Conservation (phyloP, 2,113 vertebrate genomes). For the Lagopus muta region DNA sequence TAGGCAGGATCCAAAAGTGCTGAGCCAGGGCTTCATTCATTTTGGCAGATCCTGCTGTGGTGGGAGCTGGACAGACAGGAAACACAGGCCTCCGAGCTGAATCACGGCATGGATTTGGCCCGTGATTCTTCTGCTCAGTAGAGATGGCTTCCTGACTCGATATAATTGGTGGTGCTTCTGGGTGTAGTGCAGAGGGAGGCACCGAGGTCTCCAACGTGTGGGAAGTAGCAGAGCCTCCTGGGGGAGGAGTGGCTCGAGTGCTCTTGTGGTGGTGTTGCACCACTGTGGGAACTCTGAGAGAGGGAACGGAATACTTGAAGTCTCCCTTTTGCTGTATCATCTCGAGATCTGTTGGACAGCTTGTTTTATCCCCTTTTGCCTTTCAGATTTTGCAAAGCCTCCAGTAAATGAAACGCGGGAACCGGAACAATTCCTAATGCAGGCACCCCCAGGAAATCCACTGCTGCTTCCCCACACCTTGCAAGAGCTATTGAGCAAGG, state of each 20-base stretch:
- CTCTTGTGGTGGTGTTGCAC: not conserved
- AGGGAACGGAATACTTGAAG: not conserved
- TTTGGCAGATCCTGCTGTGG: conserved; percentile 57
- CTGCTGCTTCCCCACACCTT: conserved; percentile 86
- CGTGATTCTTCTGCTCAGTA: not conserved
- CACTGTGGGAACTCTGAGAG: not conserved
- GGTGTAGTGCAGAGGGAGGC: conserved; percentile 48
- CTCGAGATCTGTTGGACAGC: not conserved
- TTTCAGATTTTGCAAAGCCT: conserved; percentile 83
- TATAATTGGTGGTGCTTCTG: conserved; percentile 31
- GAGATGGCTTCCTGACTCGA: conserved; percentile 1
- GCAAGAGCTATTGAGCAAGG: conserved; percentile 85
- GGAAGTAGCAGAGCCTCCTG: not conserved
- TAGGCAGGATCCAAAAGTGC: conserved; percentile 57
- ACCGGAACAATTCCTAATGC: conserved; percentile 81
- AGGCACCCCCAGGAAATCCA: conserved; percentile 83
- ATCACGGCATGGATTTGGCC: conserved; percentile 15
- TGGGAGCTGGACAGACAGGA: conserved; percentile 66
- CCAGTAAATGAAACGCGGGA: conserved; percentile 78
- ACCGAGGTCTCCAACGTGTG: not conserved
- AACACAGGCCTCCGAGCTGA: conserved; percentile 45
- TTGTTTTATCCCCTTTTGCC: conserved; percentile 19
- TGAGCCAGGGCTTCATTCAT: not conserved
- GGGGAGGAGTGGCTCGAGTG: not conserved
- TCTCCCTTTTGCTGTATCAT: not conserved